Evolutionary conservation across 2,888 invertebrate genomes (phyloP), one percentile per base, ranked within the genome.

Genomic region (Stratiomys singularior): DNA sequence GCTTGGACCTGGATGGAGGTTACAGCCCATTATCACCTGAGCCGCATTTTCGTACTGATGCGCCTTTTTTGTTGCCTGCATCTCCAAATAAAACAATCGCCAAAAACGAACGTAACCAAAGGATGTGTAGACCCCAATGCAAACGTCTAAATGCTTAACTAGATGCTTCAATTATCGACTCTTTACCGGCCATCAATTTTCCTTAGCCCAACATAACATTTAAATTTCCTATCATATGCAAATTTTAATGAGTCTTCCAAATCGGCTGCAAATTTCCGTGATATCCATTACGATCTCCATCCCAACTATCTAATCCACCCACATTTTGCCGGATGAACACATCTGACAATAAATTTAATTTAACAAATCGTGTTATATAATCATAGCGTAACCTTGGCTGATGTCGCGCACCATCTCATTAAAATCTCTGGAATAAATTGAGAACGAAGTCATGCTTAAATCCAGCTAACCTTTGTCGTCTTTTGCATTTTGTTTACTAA

Each of bases 301-400:
- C 18, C 46, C 44, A 28, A 21, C 13, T 44, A 69, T 47, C 46
- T 37, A 46, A 74, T 37, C 74, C 58, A 23, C 60, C 74, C 74
- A 74, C 74, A 60, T 23, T 74, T 58, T 58, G 25, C 74, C 74
- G 74, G 74, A 74, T 74, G 74, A 60, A 60, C 44, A 11, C 74
- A 60, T 74, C 60, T 74, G 60, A 58, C 44, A n/a, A 60, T 30
- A 37, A 58, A 18, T 60, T 58, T 60, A 37, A 60, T 74, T 60
- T 60, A 60, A 7, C 74, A 37, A 74, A 58, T 15, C 74, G 67
- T 7, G 46, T 72, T 72, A 74, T 25, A 60, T 74, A 74, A 58
- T 58, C 58, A 13, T 60, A 30, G 60, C 37, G 30, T 74, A 74
- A 74, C 74, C 74, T 74, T 74, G 74, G 52, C 18, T n/a, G 25